Evolutionary conservation across 2,888 invertebrate species (phyloP).

Genomic region (Agonopterix subpropinquella): DNA sequence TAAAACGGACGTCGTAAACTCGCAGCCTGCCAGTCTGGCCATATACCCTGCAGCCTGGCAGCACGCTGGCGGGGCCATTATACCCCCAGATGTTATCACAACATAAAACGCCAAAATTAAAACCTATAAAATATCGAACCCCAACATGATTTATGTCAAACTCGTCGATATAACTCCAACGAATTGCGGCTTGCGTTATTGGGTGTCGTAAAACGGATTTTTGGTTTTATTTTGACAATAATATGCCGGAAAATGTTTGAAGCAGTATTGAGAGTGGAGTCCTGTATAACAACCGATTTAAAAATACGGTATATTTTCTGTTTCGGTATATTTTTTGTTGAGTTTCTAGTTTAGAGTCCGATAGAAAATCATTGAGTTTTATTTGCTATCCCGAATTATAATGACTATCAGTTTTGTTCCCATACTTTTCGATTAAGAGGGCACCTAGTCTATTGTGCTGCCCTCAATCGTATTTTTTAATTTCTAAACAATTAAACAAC

Average conservation of each 20-base stretch:
- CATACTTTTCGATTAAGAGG: too few species aligned
- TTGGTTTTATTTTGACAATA: slow-evolving; percentile 16
- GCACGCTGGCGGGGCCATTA: slow-evolving; percentile 41
- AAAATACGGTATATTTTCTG: too few species aligned
- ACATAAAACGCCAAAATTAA: slow-evolving; percentile 67
- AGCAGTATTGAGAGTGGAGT: not conserved
- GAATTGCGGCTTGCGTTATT: slow-evolving; percentile 44
- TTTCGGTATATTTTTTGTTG: too few species aligned
- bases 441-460: too few species aligned
- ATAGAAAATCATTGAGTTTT: too few species aligned
- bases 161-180: slow-evolving; percentile 33
- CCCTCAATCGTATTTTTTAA: too few species aligned
- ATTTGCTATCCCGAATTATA: too few species aligned
- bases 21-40: slow-evolving; percentile 8
- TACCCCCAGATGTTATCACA: slow-evolving; percentile 62
- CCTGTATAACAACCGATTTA: too few species aligned
- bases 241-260: not conserved
- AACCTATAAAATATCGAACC: slow-evolving; percentile 59
- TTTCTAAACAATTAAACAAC: too few species aligned
- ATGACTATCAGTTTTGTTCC: too few species aligned
- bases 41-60: slow-evolving; percentile 3
- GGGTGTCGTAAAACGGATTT: slow-evolving; percentile 36
- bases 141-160: slow-evolving; percentile 52
- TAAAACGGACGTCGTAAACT: slow-evolving; percentile 53
- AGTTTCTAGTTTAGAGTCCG: too few species aligned